Evolutionary conservation across 2,797 vertebrate genomes (phyloP).

Genomic region (Chelmon rostratus): DNA sequence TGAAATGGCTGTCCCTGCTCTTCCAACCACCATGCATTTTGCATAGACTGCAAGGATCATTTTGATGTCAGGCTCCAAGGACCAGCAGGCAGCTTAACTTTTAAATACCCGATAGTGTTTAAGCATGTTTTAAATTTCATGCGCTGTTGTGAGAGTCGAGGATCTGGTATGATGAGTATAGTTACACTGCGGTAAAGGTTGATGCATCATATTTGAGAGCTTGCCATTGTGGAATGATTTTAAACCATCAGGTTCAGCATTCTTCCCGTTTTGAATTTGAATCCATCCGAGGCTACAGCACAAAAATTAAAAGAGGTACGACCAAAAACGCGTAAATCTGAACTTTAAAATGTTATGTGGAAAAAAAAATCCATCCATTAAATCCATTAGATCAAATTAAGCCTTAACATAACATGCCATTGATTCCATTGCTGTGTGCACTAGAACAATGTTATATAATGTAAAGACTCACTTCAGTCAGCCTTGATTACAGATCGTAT

Average conservation of each 20-base stretch:
- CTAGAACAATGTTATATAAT: too few relatives aligned
- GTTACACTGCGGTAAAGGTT: neutral
- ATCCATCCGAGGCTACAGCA: neutral
- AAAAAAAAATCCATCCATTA: neutral
- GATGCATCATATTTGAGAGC: neutral
- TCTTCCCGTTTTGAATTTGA: neutral
- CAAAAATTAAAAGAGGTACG: neutral
- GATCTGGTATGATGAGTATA: neutral
- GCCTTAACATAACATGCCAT: neutral
- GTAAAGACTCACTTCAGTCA: neutral
- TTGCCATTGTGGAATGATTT: conserved; percentile 2
- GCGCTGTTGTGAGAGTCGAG: neutral
- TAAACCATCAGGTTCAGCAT: neutral
- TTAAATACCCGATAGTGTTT: conserved; percentile 13
- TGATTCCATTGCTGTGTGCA: neutral
- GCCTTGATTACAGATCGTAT: neutral
- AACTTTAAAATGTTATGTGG: neutral
- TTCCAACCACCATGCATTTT: conserved; percentile 15
- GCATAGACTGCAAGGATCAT: neutral
- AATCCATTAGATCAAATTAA: neutral
- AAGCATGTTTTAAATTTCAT: neutral
- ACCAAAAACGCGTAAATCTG: neutral
- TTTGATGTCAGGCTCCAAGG: neutral
- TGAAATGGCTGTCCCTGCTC: neutral
- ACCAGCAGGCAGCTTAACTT: conserved; percentile 14